These are phyloP conservation scores for Latrodectus geometricus DNA, from an alignment of 1,140 invertebrate genomes.

Conservation along the genomic window DNA sequence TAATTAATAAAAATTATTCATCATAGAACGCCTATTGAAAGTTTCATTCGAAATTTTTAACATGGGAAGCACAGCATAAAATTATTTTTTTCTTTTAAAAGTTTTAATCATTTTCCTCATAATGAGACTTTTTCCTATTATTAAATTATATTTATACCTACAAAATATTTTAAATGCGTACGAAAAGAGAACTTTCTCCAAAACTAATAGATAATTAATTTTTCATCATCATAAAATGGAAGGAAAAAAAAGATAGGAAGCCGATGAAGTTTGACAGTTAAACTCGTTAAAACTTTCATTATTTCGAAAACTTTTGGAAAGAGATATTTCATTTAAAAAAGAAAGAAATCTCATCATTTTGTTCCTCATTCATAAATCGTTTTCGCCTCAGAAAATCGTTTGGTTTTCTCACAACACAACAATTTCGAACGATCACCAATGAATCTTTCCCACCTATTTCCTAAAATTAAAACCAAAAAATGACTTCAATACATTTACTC, in stretches of 20 bases:
- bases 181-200: slow-evolving; percentile 26
- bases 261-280: neutral
- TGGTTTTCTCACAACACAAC: neutral
- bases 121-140: neutral
- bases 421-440: slow-evolving; percentile 37
- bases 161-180: neutral
- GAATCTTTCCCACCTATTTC: slow-evolving; percentile 42
- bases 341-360: slow-evolving; percentile 49
- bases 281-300: slow-evolving; percentile 53
- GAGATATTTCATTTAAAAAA: neutral
- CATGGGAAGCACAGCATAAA: neutral
- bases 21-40: no score
- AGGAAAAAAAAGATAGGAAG: neutral
- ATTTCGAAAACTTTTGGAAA: slow-evolving; percentile 17
- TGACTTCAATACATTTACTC: slow-evolving; percentile 5
- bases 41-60: no score
- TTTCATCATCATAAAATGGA: neutral
- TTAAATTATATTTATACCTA: neutral
- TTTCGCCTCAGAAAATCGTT: slow-evolving; percentile 17
- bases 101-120: neutral
- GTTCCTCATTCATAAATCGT: slow-evolving; percentile 30
- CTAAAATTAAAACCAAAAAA: slow-evolving; percentile 39
- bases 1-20: no score
- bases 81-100: neutral
- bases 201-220: slow-evolving; percentile 18